phyloP scores from a whole-genome alignment of 2,113 vertebrate species.

The Gallinago undulata region DNA sequence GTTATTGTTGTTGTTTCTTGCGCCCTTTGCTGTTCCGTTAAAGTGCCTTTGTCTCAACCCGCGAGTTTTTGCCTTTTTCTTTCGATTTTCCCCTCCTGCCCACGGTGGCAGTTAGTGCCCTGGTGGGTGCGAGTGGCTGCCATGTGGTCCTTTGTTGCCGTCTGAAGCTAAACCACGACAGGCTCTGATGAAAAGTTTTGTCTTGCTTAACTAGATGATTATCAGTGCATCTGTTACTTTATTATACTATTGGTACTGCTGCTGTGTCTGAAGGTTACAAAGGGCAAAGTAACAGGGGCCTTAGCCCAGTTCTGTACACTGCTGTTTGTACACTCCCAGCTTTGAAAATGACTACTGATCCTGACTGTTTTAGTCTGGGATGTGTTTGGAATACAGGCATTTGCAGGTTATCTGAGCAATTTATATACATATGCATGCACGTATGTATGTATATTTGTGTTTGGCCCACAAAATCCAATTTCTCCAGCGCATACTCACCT shows the following conservation, averaged over 20 bases:
- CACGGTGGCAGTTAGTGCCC: too few relatives aligned
- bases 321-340: not conserved
- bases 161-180: too few relatives aligned
- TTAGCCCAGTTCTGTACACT: not conserved
- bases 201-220: not conserved
- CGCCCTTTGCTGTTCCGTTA: too few relatives aligned
- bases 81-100: too few relatives aligned
- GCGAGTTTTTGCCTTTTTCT: too few relatives aligned
- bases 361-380: not conserved
- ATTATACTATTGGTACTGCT: not conserved
- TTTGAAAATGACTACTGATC: not conserved
- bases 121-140: too few relatives aligned
- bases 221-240: not conserved
- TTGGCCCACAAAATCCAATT: not conserved
- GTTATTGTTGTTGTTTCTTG: too few relatives aligned
- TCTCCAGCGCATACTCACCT: not conserved
- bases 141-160: too few relatives aligned
- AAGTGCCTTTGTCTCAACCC: too few relatives aligned
- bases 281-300: not conserved
- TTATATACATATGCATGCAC: rapidly evolving
- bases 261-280: rapidly evolving
- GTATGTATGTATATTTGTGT: not conserved
- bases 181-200: not conserved
- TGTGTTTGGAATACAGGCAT: not conserved
- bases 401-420: not conserved